Evolutionary conservation across 2,888 invertebrate species (phyloP), one percentile per base, ranked within the genome.

Genomic region (Cryptosula pallasiana): DNA sequence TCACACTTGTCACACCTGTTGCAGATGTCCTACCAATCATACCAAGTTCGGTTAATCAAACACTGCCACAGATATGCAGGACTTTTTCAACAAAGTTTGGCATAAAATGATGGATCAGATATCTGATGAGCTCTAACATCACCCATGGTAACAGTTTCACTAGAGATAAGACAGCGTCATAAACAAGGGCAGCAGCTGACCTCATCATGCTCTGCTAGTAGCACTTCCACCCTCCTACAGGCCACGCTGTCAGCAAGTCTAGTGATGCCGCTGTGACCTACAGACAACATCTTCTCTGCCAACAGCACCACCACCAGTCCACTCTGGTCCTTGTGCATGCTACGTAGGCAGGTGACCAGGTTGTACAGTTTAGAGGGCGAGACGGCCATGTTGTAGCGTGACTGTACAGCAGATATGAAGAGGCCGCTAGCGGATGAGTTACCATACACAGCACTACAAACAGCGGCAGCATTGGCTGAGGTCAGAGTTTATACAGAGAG

Each of bases 221-320:
- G 82, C 76, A 89, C 86, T 79, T 89, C 90, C 57, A 91, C 88
- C 76, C 91, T 87, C 29, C 84, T 80, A 80, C 90, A 89, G 0
- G 91, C 91, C 72, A 93, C 87, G 78, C 89, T 89, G n/a, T 90
- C 89, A 72, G 91, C 90, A 79, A 90, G 85, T 75, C 91, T 88
- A 0, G 89, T 87, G 32, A 90, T 80, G 0, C 90, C 89, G 35
- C 91, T 87, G 74, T 91, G 90, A 32, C 89, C 88, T 69, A 90
- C 89, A 45, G 88, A 88, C 27, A 92, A 86, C 75, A 93, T 88
- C 78, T 87, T 86, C 71, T 89, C 88, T 9, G 90, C 84, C 25
- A 91, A 82, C 20, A 89, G 82, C 58, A 86, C 85, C 58, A 93
- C 85, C 20, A 93, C 86, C 0, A 90, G 87, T 0, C 93, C 92